Evolutionary conservation across 2,888 invertebrate species (phyloP), one percentile per base, ranked within the genome.

Genomic region (Polietes domitor): DNA sequence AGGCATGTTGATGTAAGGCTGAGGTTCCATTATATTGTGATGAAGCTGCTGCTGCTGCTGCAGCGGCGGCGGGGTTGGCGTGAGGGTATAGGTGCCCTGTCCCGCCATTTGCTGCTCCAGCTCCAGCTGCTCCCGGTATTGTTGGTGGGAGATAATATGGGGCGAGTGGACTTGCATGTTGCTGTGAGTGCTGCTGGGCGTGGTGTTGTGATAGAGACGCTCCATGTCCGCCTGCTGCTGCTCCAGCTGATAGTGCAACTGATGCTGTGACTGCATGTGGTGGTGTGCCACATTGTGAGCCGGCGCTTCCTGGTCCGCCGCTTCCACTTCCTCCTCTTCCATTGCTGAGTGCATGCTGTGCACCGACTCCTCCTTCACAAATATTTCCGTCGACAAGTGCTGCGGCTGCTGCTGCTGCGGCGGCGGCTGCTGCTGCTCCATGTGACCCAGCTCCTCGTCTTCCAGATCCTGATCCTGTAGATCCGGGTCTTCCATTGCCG

Each of bases 401-500:
- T 17, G 68, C 68, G 19, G 65, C 12, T 28, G 28, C 58, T 71
- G 58, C 47, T 19, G 43, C 47, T 37, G 43, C 77, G 83, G 80
- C 79, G 17, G 73, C 24, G 55, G 74, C 26, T 84, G 82, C 82
- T 70, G 71, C 41, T 82, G 85, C 86, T 83, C 37, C 37, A 37
- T 41, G 47, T 76, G 83, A 80, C 79, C 50, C 17, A 85, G 58
- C 82, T 85, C 73, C 74, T 72, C 47, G 70, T 78, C 84, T 83
- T 80, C 58, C 50, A 53, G 78, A 79, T 87, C 86, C 68, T n/a
- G 19, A 43, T 87, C 87, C 85, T 87, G 88, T 76, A 88, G 88
- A 80, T 88, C 89, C 75, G 86, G 80, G 80, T 87, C 87, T 74
- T 87, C 93, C 93, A 93, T 93, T 91, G 92, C 94, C 94, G 87